phyloP scores from a whole-genome alignment of 2,113 vertebrate species.

The Dolichotis patagonum region DNA sequence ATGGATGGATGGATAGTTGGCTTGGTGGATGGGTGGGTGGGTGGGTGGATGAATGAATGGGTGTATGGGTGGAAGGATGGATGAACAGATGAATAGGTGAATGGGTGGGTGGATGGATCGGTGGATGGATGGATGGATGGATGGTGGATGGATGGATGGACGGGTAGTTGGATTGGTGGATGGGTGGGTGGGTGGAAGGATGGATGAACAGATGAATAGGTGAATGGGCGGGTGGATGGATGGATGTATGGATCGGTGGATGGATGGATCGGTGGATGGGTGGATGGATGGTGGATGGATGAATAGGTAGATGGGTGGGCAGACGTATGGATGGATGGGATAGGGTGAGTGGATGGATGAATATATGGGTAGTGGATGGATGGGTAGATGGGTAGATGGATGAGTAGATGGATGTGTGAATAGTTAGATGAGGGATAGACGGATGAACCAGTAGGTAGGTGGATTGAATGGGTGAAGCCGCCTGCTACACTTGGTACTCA shows the following conservation, averaged over 20 bases:
- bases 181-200: neutral
- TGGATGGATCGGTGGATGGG: too few relatives aligned
- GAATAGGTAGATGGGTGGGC: fast-evolving
- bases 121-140: fast-evolving
- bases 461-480: neutral
- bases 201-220: fast-evolving
- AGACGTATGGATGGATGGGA: fast-evolving
- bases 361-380: fast-evolving
- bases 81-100: neutral
- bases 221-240: neutral
- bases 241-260: neutral
- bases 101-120: neutral
- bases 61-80: too few relatives aligned
- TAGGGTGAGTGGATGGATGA: fast-evolving
- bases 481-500: fast-evolving
- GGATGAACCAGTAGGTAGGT: fast-evolving
- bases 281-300: fast-evolving
- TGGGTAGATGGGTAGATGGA: fast-evolving
- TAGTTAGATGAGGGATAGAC: fast-evolving
- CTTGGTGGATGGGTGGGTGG: too few relatives aligned
- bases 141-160: neutral
- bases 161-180: neutral
- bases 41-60: too few relatives aligned
- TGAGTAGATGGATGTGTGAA: neutral
- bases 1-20: too few relatives aligned